Conservation (phyloP, 1,140 invertebrate genomes). For the Caenorhabditis inopinata region DNA sequence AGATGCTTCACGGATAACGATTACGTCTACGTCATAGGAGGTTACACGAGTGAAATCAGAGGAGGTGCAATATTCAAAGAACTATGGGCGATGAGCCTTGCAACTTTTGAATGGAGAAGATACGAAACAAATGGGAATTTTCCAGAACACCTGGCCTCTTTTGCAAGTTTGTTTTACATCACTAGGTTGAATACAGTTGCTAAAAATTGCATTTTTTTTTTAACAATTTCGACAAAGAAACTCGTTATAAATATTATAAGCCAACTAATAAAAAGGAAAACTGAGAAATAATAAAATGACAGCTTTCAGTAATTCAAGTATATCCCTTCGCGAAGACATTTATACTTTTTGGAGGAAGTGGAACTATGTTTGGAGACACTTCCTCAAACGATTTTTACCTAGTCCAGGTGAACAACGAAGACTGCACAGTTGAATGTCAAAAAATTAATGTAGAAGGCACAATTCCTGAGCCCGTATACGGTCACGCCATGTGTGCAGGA, state of each 20-base stretch:
- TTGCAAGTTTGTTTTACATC: neutral
- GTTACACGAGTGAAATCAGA: neutral
- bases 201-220: too few relatives aligned
- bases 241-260: too few relatives aligned
- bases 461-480: neutral
- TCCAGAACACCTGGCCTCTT: constrained; percentile 34
- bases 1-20: constrained; percentile 37
- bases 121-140: neutral
- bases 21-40: constrained; percentile 37
- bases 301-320: constrained; percentile 20
- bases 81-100: constrained; percentile 27
- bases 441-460: neutral
- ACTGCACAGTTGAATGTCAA: neutral
- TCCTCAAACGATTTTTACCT: neutral
- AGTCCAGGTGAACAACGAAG: neutral
- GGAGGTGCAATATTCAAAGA: neutral
- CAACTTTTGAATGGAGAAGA: constrained; percentile 13
- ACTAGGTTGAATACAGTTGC: too few relatives aligned
- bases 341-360: constrained; percentile 35
- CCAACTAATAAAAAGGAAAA: too few relatives aligned
- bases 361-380: neutral
- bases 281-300: too few relatives aligned
- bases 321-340: neutral
- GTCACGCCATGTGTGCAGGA: constrained; percentile 24
- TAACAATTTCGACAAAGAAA: too few relatives aligned